Evolutionary conservation across 1,140 invertebrate species (phyloP), one percentile per base, ranked within the genome.

Genomic region (Heterodera carotae): DNA sequence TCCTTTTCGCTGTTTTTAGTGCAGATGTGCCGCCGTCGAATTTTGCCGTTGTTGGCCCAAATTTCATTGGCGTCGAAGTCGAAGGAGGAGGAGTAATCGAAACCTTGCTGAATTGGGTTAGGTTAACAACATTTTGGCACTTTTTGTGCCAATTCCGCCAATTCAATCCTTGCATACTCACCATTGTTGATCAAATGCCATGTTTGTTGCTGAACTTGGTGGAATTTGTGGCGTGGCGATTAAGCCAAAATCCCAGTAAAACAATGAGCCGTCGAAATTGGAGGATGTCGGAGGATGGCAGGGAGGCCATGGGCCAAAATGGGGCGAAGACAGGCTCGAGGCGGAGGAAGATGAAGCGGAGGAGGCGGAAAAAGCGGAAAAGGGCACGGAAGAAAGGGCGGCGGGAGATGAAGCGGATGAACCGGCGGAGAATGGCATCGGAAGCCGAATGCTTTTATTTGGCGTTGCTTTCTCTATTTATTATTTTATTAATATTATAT

Each of bases 1-100:
- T 31, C 31, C 66, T 78, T 76, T n/a, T 2, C 0, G 48, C 5
- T 69, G 36, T 69, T 69, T 43, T 69, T 69, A 12, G 29, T 3
- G 36, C 27, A 10, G 68, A n/a, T 12, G 25, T 33, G 31, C 6
- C 31, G 25, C 25, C 22, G 34, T 27, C 31, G 15, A 25, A 43
- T 43, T 43, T 43, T 12, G 39, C 39, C 12, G 39, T 33, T 69
- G 48, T 15, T 69, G 36, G 25, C 27, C 48, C 2, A n/a, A 15
- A 3, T 69, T 69, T 69, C 1, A 56, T 56, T 22, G 18, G 48
- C 22, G 18, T 12, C 5, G 15, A 56, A 56, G 5, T 15, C 1
- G 48, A 56, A 15, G 48, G 4, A 22, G 48, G 15, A 0, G 22
- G 22, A 56, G 48, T 18, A 22, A 56, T 18, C 15, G 48, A n/a